A percentile compares a stretch with the other conserved stretches of the same genome.
These are phyloP conservation scores for Choristoneura fumiferana DNA, from an alignment of 1,140 invertebrate genomes.

Conservation along the genomic window DNA sequence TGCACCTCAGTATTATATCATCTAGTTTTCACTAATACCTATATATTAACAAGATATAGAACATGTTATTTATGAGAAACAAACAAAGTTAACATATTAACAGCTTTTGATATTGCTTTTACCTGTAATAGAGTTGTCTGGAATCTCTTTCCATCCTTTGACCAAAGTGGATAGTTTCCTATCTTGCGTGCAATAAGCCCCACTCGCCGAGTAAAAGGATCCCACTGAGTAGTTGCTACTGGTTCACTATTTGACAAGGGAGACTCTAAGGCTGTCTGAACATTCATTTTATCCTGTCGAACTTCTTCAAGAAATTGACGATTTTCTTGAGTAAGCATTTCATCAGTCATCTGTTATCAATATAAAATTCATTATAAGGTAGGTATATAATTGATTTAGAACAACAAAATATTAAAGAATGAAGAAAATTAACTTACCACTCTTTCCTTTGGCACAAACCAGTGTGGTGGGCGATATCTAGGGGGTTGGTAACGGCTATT, in stretches of 20 bases:
- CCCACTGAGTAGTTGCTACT: constrained; percentile 82
- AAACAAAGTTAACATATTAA: too few species aligned
- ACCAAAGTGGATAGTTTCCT: constrained; percentile 95
- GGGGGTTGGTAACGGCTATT: constrained; percentile 40
- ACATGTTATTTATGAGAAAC: too few species aligned
- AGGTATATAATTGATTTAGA: neutral
- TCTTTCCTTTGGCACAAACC: constrained; percentile 59
- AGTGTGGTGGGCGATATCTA: constrained; percentile 62
- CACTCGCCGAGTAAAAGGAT: constrained; percentile 81
- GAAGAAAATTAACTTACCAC: constrained; percentile 47
- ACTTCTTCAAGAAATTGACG: constrained; percentile 90
- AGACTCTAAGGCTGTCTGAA: constrained; percentile 45
- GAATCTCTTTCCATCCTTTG: constrained; percentile 90
- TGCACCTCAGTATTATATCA: too few species aligned
- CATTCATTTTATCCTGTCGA: constrained; percentile 82
- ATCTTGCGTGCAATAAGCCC: constrained; percentile 96
- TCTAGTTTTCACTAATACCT: too few species aligned
- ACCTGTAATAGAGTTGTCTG: constrained; percentile 92
- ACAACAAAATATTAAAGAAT: constrained; percentile 3
- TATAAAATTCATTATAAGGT: constrained; percentile 13
- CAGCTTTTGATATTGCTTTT: constrained; percentile 37
- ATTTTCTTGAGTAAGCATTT: constrained; percentile 89
- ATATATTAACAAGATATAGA: too few species aligned
- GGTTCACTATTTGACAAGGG: constrained; percentile 76
- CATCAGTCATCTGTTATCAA: constrained; percentile 80